A percentile compares a stretch with the other conserved stretches of the same genome.
These are phyloP conservation scores for Hecatera dysodea DNA, from an alignment of 2,888 invertebrate species.

Conservation along the genomic window DNA sequence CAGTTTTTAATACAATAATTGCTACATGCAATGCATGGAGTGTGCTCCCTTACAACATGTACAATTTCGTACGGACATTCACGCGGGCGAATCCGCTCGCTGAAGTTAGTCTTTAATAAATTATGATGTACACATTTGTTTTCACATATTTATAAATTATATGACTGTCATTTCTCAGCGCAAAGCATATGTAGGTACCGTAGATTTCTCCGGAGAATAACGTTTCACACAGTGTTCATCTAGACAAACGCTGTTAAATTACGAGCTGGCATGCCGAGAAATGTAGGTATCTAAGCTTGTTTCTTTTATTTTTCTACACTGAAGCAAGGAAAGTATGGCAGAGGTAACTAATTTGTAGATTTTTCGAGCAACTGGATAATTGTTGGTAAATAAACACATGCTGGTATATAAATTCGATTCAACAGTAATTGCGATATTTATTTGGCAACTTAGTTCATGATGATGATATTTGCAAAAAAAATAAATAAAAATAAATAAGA, in stretches of 20 bases:
- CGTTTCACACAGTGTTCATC: not conserved
- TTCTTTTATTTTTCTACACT: not conserved
- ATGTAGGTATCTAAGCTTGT: not conserved
- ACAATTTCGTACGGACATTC: too few relatives aligned
- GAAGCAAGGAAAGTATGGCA: not conserved
- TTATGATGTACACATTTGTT: constrained; percentile 5
- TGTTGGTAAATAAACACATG: not conserved
- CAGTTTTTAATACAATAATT: too few relatives aligned
- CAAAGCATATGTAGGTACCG: not conserved
- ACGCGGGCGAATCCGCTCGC: too few relatives aligned
- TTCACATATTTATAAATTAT: constrained; percentile 26
- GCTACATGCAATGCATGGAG: too few relatives aligned
- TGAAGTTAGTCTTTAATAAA: too few relatives aligned
- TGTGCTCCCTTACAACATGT: too few relatives aligned
- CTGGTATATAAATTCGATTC: too few relatives aligned
- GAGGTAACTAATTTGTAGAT: not conserved
- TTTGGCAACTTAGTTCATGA: not conserved
- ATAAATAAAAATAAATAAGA: too few relatives aligned
- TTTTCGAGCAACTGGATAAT: too few relatives aligned
- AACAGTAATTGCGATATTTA: not conserved
- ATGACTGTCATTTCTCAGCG: constrained; percentile 13
- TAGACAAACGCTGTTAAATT: constrained; percentile 20
- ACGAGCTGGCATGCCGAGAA: not conserved
- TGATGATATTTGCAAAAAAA: not conserved
- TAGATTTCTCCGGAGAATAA: constrained; percentile 24